Evolutionary conservation across 2,797 vertebrate species (phyloP).

Genomic region (Loris lydekkerianus): DNA sequence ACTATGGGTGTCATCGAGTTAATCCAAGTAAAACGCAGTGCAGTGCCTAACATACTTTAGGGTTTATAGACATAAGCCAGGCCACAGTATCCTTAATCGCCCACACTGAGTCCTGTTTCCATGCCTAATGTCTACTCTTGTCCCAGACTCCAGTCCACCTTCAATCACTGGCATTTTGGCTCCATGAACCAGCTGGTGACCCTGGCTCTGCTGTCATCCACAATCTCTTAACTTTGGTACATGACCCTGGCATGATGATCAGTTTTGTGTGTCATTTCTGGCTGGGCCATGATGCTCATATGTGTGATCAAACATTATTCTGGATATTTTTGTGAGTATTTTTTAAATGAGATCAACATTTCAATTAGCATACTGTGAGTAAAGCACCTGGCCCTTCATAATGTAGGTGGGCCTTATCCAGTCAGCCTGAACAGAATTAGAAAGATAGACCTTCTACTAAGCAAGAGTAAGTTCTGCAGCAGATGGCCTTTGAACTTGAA

Average conservation of each 20-base stretch:
- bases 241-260: neutral
- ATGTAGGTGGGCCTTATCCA: neutral
- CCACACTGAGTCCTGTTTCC: neutral
- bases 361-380: no score
- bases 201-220: neutral
- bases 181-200: neutral
- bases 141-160: neutral
- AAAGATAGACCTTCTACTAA: neutral
- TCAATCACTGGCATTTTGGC: neutral
- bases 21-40: neutral
- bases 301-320: neutral
- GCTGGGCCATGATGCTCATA: neutral
- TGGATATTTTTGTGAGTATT: neutral
- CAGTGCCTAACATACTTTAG: neutral
- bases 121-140: fast-evolving
- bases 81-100: fast-evolving
- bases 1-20: neutral
- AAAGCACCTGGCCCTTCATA: neutral
- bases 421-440: neutral
- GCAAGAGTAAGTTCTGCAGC: neutral
- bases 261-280: neutral
- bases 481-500: neutral
- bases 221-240: neutral
- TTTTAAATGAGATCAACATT: neutral
- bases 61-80: neutral